Base-by-base conservation (phyloP, 64 coral and sea anemone genomes). In the Hydrozoanthus tunicans region DNA sequence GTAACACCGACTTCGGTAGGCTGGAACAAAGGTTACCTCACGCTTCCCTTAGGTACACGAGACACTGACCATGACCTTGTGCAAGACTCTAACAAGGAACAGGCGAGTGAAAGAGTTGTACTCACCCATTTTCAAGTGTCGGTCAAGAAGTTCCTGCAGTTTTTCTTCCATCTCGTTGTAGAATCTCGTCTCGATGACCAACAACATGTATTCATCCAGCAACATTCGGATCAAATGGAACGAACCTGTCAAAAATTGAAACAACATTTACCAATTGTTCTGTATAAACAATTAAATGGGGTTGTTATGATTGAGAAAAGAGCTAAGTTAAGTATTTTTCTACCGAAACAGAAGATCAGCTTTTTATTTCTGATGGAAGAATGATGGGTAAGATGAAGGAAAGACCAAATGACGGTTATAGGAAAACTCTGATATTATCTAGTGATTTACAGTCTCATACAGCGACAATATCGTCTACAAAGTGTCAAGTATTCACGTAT, bases 131-230 rank as follows among this genome's bases (percentile, higher is more conserved):
- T 75, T 52, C 72, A 99, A 79, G 79, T 94, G 94, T 14, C 92
- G 81, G 62, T 99, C 97, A 3, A 99, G 82, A 69, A 92, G 81
- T 90, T 99, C 94, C 73, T 99, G 97, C 53, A 99, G 71, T 68
- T 95, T 99, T 68, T 99, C 97, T 71, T 99, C 97, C 43, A 91
- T 93, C 65, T 98, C 96, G 79, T 98, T 93, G 66, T 95, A 95
- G 57, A 98, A 91, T 54, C 92, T 93, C 20, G 96, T 95, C 79
- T 98, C 96, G 52, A 98, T 98, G 13, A 93, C 94, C 12, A 98
- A 90, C 9, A 98, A 67, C 93, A 98, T 95, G 83, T 98, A 98
- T 79, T 98, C 96, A 62, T 98, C 96, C 78, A 98, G 64, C 53
- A 98, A 86, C 94, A 98, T 95, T 70, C 96, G 83, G 53, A 98